A percentile compares a stretch with the other conserved stretches of the same genome.
These are phyloP conservation scores for Thumatha senex DNA, from an alignment of 2,888 invertebrate species.

Conservation along the genomic window DNA sequence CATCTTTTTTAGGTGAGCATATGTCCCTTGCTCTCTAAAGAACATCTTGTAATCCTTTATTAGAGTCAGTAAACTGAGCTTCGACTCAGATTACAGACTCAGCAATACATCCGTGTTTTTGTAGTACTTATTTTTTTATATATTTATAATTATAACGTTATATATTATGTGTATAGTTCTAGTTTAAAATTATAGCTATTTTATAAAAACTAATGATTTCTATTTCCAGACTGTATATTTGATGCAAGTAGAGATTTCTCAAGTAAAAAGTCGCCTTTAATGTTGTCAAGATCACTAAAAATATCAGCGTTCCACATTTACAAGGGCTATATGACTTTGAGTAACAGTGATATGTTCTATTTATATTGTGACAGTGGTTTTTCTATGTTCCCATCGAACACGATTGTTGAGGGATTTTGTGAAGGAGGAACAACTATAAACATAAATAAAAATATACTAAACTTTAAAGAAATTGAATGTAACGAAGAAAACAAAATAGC, in stretches of 20 bases:
- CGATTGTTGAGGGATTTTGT: constrained; percentile 39
- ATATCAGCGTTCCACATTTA: constrained; percentile 31
- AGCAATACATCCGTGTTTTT: no score
- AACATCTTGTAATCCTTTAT: no score
- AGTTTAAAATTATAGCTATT: no score
- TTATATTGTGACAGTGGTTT: constrained; percentile 47
- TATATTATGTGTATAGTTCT: no score
- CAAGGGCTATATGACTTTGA: constrained; percentile 38
- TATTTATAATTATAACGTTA: no score
- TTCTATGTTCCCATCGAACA: constrained; percentile 17
- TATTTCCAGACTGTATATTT: constrained; percentile 54
- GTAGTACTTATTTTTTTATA: no score
- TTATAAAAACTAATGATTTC: neutral
- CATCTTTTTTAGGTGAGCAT: no score
- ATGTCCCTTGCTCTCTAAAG: no score
- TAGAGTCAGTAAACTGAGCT: no score
- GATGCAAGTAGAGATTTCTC: constrained; percentile 37
- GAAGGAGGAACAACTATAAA: constrained; percentile 33
- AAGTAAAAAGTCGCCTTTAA: constrained; percentile 38
- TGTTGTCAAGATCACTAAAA: constrained; percentile 25
- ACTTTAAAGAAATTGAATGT: constrained; percentile 50
- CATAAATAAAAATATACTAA: constrained; percentile 26
- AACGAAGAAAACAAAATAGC: constrained; percentile 30
- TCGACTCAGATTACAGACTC: no score
- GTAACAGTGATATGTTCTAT: constrained; percentile 20